Percentiles rank a stretch among this genome's conserved stretches.
These are phyloP conservation scores for Capitella teleta DNA, from an alignment of 1,140 invertebrate species.

Conservation along the genomic window DNA sequence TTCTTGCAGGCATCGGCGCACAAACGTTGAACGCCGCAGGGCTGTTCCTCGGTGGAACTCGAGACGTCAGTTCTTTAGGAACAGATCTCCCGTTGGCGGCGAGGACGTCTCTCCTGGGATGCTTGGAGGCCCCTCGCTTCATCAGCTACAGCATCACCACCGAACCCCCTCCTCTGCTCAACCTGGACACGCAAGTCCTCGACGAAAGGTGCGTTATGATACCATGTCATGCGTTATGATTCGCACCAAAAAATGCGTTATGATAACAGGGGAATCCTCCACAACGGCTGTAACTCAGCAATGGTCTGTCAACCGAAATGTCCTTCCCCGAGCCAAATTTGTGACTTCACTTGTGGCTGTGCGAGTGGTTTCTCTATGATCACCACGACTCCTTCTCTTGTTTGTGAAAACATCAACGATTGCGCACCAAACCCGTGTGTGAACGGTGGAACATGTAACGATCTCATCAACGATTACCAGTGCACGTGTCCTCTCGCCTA, in stretches of 20 bases:
- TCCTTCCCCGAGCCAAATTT: conserved; percentile 1
- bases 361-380: conserved; percentile 2
- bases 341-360: conserved; percentile 7
- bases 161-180: conserved; percentile 9
- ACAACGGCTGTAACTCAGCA: conserved; percentile 2
- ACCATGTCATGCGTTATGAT: not conserved
- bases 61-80: not conserved
- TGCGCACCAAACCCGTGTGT: conserved; percentile 68
- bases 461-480: conserved; percentile 19
- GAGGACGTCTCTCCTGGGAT: conserved; percentile 3
- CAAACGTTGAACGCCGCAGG: conserved; percentile 8
- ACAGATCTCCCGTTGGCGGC: not conserved
- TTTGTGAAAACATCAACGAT: conserved; percentile 18
- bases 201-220: conserved; percentile 1
- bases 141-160: conserved; percentile 6
- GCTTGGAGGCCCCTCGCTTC: conserved; percentile 11
- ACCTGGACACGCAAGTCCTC: conserved; percentile 5
- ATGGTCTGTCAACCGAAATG: conserved; percentile 4
- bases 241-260: not conserved
- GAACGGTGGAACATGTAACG: conserved; percentile 71
- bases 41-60: conserved; percentile 2
- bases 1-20: too few species aligned
- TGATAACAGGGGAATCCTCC: not conserved
- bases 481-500: conserved; percentile 25
- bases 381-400: not conserved